A percentile compares a stretch with the other conserved stretches of the same genome.
These are phyloP conservation scores for Trissolcus brochymenae DNA, from an alignment of 2,888 invertebrate genomes.

Conservation along the genomic window DNA sequence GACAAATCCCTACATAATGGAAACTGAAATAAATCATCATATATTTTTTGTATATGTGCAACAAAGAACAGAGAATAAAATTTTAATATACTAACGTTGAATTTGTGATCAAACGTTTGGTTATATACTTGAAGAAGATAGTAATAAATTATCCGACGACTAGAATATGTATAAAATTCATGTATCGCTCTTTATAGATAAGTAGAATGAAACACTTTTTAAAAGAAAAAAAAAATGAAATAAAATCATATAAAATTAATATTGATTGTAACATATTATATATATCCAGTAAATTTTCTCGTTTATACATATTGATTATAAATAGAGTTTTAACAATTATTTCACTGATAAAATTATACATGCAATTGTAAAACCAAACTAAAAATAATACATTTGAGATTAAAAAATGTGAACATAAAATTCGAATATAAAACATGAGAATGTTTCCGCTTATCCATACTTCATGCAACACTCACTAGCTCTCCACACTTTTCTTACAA, in stretches of 20 bases:
- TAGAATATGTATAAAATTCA: constrained; percentile 34
- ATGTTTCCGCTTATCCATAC: constrained; percentile 26
- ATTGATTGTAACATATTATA: too few species aligned
- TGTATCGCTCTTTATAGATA: background rate
- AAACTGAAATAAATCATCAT: constrained; percentile 17
- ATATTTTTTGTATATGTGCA: background rate
- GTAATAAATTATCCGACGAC: constrained; percentile 22
- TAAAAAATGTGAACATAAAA: constrained; percentile 21
- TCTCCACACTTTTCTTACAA: constrained; percentile 29
- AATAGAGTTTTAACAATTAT: background rate
- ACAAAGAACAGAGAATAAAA: constrained; percentile 36
- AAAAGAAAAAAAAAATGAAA: too few species aligned
- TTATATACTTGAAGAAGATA: background rate
- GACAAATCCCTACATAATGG: constrained; percentile 15
- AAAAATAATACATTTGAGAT: background rate
- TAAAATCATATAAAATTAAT: background rate
- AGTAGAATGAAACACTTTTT: too few species aligned
- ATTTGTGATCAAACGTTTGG: constrained; percentile 20
- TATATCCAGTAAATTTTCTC: too few species aligned
- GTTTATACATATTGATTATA: background rate
- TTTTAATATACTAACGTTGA: constrained; percentile 36
- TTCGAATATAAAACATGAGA: constrained; percentile 37
- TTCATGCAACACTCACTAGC: constrained; percentile 24
- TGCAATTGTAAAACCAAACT: background rate
- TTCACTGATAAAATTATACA: background rate